phyloP scores from a whole-genome alignment of 92 coral and sea anemone species.

The Porites cylindrica region DNA sequence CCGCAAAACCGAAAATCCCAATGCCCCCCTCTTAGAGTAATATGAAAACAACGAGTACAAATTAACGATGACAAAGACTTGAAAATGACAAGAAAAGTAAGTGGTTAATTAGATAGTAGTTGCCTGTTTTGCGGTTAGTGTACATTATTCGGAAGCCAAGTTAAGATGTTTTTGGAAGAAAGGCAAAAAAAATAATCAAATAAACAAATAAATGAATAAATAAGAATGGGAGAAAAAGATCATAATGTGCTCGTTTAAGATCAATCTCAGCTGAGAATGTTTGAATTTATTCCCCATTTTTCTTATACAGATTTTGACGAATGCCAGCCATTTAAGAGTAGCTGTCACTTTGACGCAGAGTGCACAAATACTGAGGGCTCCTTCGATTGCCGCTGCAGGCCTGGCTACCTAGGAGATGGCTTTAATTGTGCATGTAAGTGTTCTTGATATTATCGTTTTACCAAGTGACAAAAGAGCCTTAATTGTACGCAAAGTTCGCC shows the following conservation, averaged over 20 bases:
- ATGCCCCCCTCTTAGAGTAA: too few relatives aligned
- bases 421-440: constrained; percentile 64
- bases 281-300: neutral
- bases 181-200: neutral
- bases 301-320: constrained; percentile 29
- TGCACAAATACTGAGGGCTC: constrained; percentile 84
- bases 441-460: neutral
- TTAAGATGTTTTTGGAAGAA: neutral
- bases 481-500: too few relatives aligned
- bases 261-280: neutral
- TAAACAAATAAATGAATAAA: too few relatives aligned
- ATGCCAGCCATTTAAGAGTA: constrained; percentile 44
- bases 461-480: too few relatives aligned
- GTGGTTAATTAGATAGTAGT: neutral
- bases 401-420: constrained; percentile 81
- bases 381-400: constrained; percentile 78
- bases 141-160: neutral
- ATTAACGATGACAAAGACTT: too few relatives aligned
- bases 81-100: neutral
- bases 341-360: constrained; percentile 47
- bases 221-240: neutral
- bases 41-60: neutral
- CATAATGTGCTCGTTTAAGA: too few relatives aligned
- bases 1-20: too few relatives aligned
- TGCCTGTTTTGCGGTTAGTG: neutral